Base-by-base conservation (phyloP, 23 tunicate genomes). In the Diplosoma virens region DNA sequence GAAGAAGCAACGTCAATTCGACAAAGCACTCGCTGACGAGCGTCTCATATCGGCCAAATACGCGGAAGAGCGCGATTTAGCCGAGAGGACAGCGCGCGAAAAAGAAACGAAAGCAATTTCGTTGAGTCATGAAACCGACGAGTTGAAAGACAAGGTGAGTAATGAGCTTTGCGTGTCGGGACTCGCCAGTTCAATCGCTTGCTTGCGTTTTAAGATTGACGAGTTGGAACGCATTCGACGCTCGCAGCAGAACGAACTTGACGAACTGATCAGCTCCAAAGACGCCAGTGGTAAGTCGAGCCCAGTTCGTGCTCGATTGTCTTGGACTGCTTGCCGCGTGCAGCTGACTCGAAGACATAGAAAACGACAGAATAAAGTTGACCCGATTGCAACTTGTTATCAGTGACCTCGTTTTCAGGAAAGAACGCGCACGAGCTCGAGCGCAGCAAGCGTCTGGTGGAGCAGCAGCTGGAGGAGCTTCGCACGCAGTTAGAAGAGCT, bases 1-100 rank as follows among this genome's bases (percentile, higher is more conserved):
- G 79, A 94, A 94, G 86, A 94, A 94, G 66, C 99, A 94, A 74
- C 90, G 95, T 0, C 99, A 94, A 37, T 94, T 94, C 80, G 99
- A 94, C 83, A 94, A 94, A 59, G 86, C 94, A 14, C 99, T 94
- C 28, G 77, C 86, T 33, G 99, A 94, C 60, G 99, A 94, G 80
- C 66, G 87, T 34, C 75, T 67, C 52, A 80, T 87, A 47, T 83
- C 95, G 27, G 84, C 81, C 75, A 88, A 94, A 47, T 65, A 50
- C 45, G 90, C 87, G 14, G 99, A 94, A 32, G 99, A 94, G 59
- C 59, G 95, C 45, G 99, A 94, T 32, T 84, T 73, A 53, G 99
- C 99, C 25, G 86, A 82, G 33, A 35, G 90, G 20, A 85, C 76
- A 2, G 95, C 95, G n/a, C 74, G 95, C 29, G 99, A 88, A 74